These are phyloP conservation scores for Onychostruthus taczanowskii DNA, from an alignment of 2,113 vertebrate species.

Conservation along the genomic window DNA sequence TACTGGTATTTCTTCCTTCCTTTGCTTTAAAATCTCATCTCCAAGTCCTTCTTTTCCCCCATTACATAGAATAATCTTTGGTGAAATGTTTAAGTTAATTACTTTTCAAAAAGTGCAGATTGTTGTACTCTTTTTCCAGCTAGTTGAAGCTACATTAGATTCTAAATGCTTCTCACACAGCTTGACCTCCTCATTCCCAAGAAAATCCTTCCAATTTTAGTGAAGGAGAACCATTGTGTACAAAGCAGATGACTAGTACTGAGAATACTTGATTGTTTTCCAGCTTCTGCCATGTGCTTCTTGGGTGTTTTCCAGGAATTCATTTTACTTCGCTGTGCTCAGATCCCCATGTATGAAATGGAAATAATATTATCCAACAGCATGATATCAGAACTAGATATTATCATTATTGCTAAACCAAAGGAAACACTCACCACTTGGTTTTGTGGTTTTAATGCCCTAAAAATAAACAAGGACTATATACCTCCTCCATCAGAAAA, in stretches of 20 bases:
- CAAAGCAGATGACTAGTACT: slow-evolving; percentile 23
- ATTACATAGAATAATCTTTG: neutral
- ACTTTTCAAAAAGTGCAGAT: neutral
- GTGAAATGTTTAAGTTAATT: neutral
- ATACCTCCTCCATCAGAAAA: neutral
- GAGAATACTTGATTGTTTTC: slow-evolving; percentile 37
- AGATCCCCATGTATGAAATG: neutral
- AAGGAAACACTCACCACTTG: neutral
- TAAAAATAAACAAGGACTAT: neutral
- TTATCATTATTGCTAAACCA: neutral
- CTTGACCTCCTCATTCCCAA: neutral
- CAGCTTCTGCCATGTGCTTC: slow-evolving; percentile 36
- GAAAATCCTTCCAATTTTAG: slow-evolving; percentile 21
- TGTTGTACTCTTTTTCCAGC: neutral
- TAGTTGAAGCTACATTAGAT: neutral
- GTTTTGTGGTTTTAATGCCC: neutral
- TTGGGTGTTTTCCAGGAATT: slow-evolving; percentile 22
- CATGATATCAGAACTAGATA: neutral
- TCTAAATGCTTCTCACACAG: neutral
- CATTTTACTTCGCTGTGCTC: neutral
- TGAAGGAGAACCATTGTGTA: slow-evolving; percentile 28
- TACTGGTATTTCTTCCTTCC: neutral
- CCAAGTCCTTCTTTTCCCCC: neutral
- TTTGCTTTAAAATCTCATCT: neutral
- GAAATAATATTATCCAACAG: neutral